Conservation (phyloP, 2,113 vertebrate genomes). For the Dromiciops gliroides region DNA sequence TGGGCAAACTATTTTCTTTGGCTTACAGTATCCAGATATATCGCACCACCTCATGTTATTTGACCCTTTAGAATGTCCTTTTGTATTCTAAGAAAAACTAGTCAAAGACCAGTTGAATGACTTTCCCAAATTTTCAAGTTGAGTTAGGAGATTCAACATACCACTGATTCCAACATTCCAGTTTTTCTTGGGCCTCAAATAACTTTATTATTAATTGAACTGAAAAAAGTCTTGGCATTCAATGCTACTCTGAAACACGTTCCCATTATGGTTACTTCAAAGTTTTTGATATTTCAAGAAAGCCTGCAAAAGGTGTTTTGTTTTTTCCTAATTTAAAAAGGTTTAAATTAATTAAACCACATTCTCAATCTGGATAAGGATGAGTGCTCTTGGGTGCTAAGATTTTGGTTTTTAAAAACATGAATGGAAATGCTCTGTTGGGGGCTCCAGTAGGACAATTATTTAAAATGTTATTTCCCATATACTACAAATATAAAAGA, state of each 20-base stretch:
- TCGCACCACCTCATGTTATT: slow-evolving; percentile 6
- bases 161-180: not conserved
- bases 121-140: not conserved
- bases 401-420: not conserved
- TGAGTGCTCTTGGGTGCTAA: not conserved
- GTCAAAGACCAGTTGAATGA: fast-evolving
- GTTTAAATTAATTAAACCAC: not conserved
- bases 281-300: not conserved
- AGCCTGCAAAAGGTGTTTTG: not conserved
- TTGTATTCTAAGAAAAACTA: not conserved
- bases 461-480: not conserved
- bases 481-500: not conserved
- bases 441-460: not conserved
- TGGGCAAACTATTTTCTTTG: slow-evolving; percentile 64
- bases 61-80: slow-evolving; percentile 18
- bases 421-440: not conserved
- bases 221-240: not conserved
- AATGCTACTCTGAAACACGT: not conserved
- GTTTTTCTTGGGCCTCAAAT: not conserved
- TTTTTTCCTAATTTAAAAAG: slow-evolving; percentile 25
- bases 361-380: too few species aligned
- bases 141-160: not conserved
- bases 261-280: not conserved
- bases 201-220: not conserved
- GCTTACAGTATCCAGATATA: slow-evolving; percentile 58